These are phyloP conservation scores for Mythimna lalbum DNA, from an alignment of 2,888 invertebrate genomes.

Conservation along the genomic window DNA sequence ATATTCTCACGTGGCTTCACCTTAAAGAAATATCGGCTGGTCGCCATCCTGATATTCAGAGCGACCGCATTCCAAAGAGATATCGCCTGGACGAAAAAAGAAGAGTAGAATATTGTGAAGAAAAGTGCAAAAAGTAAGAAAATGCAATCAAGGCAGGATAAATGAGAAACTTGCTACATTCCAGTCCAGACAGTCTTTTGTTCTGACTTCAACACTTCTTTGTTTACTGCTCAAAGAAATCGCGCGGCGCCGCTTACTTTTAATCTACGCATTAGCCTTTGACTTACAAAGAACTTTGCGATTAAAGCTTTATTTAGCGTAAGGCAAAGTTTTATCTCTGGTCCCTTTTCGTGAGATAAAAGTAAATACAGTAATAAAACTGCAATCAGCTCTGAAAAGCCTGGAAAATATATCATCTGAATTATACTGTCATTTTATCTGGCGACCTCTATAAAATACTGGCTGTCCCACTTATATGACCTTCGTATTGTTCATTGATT, in stretches of 20 bases:
- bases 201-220: constrained; percentile 54
- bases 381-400: constrained; percentile 27
- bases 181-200: constrained; percentile 33
- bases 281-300: constrained; percentile 49
- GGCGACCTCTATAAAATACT: constrained; percentile 50
- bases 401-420: constrained; percentile 42
- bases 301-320: constrained; percentile 36
- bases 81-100: too few relatives aligned
- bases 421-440: constrained; percentile 45
- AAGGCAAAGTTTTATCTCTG: constrained; percentile 27
- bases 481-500: constrained; percentile 45
- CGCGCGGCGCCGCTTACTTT: constrained; percentile 52
- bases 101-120: constrained; percentile 1
- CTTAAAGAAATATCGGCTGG: too few relatives aligned
- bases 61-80: too few relatives aligned
- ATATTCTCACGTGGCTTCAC: too few relatives aligned
- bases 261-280: constrained; percentile 64
- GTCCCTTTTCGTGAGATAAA: constrained; percentile 35
- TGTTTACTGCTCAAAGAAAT: constrained; percentile 58
- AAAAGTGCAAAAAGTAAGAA: constrained; percentile 3
- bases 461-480: constrained; percentile 21
- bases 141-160: constrained; percentile 7
- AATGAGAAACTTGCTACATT: constrained; percentile 19
- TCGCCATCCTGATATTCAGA: too few relatives aligned
- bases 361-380: constrained; percentile 42